These are phyloP conservation scores for Drosophila rubida DNA, from an alignment of 2,888 invertebrate species.

Conservation along the genomic window DNA sequence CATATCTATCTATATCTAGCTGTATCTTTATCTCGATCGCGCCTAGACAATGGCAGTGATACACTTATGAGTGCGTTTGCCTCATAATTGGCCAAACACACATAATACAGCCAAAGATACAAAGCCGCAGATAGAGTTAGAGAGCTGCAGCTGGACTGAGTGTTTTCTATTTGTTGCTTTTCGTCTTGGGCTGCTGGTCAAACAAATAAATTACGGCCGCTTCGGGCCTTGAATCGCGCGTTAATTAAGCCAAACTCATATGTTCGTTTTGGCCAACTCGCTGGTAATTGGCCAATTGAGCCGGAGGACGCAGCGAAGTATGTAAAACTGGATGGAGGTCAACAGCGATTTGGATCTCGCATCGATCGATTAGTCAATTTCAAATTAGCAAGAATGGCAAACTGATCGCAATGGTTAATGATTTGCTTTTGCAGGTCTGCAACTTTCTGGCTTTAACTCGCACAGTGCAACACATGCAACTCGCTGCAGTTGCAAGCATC, in stretches of 20 bases:
- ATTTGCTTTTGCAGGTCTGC: too few relatives aligned
- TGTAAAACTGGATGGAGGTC: constrained; percentile 42
- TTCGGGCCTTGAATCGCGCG: constrained; percentile 38
- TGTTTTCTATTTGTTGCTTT: constrained; percentile 22
- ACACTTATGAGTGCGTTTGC: constrained; percentile 18
- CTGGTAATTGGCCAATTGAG: constrained; percentile 46
- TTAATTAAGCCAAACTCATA: constrained; percentile 46
- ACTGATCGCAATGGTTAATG: too few relatives aligned
- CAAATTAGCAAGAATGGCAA: too few relatives aligned
- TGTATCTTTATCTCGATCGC: background rate
- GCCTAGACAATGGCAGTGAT: constrained; percentile 27
- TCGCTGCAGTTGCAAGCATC: background rate
- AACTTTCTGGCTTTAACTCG: too few relatives aligned
- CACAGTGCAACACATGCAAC: too few relatives aligned
- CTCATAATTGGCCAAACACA: constrained; percentile 13
- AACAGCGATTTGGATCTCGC: constrained; percentile 15
- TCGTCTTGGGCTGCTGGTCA: constrained; percentile 43
- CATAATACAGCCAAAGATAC: constrained; percentile 5
- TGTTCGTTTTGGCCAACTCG: constrained; percentile 3
- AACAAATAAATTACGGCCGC: constrained; percentile 28
- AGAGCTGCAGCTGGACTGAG: too few relatives aligned
- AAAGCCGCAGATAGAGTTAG: constrained; percentile 11
- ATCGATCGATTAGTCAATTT: constrained; percentile 9
- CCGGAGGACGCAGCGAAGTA: constrained; percentile 17
- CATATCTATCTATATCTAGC: constrained; percentile 15